Conservation (phyloP, 2,113 vertebrate species). For the Caranx ignobilis region DNA sequence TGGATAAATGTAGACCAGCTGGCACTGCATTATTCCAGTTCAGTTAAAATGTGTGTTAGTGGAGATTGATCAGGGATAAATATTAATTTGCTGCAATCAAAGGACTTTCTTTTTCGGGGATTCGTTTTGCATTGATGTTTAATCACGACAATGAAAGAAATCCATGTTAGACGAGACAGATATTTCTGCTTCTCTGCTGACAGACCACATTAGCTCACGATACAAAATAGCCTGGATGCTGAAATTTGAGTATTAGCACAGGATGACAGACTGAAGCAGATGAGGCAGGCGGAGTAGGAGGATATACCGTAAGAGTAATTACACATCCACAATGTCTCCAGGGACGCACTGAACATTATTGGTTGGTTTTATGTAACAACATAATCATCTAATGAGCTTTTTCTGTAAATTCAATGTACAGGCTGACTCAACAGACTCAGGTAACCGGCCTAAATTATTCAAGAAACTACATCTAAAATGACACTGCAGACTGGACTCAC, state of each 20-base stretch:
- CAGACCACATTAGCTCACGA: neutral
- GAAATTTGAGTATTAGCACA: neutral
- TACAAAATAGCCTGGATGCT: neutral
- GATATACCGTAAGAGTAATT: slow-evolving; percentile 9
- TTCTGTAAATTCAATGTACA: slow-evolving; percentile 32
- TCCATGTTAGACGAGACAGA: neutral
- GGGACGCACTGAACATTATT: slow-evolving; percentile 13
- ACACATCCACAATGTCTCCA: slow-evolving; percentile 17
- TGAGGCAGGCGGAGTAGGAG: slow-evolving; percentile 3
- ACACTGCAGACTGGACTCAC: slow-evolving; percentile 85
- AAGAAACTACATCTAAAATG: slow-evolving; percentile 50
- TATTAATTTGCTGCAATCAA: neutral
- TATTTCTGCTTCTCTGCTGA: neutral
- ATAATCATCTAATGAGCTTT: slow-evolving; percentile 29
- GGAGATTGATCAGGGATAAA: neutral
- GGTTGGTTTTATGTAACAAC: slow-evolving; percentile 24
- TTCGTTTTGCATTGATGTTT: slow-evolving; percentile 15
- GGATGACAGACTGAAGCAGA: neutral
- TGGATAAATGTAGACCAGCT: neutral
- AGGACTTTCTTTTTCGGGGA: neutral
- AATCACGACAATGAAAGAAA: neutral
- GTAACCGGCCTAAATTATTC: slow-evolving; percentile 54
- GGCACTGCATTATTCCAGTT: neutral
- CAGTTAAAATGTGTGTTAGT: neutral
- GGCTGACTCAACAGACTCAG: slow-evolving; percentile 60